Base-by-base conservation (phyloP, 2,113 vertebrate genomes). In the Perca flavescens region DNA sequence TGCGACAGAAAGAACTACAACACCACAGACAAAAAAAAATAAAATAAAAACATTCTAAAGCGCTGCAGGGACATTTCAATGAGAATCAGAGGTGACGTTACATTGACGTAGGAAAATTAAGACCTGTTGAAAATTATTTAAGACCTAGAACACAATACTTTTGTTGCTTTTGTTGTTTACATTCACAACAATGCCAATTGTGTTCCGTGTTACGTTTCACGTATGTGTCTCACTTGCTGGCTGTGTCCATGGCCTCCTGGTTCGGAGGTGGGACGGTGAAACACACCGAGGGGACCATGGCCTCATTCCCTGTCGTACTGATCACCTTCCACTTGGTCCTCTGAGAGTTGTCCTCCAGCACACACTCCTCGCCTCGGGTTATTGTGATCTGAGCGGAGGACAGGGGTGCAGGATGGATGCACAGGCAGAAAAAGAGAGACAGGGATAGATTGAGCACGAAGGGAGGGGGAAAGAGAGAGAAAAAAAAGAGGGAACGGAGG, bases 291-390 rank as follows among this genome's bases (percentile, higher is more conserved):
- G 98, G 98, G 40, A 99, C 98, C 97, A 98, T 99, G 69, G 98
- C 98, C 89, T 99, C 98, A 0, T 99, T 99, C 43, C 98, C 98
- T 0, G 96, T 97, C 17, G 98, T 96, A 82, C 97, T 99, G 94
- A 99, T 99, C 91, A 99, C 97, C 88, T 98, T 99, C 98, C 98
- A 99, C 80, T 99, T 99, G 85, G 97, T 99, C 84, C 98, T 93
- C 92, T 99, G 98, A 14, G 97, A 97, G 88, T 99, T 98, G 93
- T 99, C 98, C 94, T 98, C 97, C 86, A 99, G 92, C 46, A 99
- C 98, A 25, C 98, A 99, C 93, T 99, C 98, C 2, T 99, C 98
- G 0, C 97, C 98, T 90, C 95, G 96, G 80, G 91, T 95, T 90
- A 99, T 96, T 2, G 97, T 99, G 94, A 99, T 99, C 98, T 99